phyloP scores from a whole-genome alignment of 2,797 vertebrate species.

The Poliocrania exsul region DNA sequence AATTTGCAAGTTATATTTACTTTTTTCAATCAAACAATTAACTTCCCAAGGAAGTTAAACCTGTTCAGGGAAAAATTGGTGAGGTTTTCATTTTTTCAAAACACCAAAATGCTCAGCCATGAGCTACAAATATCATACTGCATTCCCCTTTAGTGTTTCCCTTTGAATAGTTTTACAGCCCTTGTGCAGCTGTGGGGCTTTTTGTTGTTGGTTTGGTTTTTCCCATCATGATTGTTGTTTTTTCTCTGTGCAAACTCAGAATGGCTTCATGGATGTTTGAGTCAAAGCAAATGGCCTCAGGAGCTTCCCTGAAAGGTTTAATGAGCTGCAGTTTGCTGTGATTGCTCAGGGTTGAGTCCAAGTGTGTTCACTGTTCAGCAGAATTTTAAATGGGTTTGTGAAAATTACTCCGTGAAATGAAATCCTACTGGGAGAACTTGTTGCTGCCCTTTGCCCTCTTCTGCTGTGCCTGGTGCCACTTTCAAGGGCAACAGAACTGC shows the following conservation, averaged over 20 bases:
- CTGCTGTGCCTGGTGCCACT: background rate
- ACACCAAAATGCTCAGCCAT: background rate
- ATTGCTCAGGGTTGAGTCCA: background rate
- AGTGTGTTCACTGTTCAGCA: background rate
- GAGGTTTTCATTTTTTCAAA: background rate
- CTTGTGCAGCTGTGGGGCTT: background rate
- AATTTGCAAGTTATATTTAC: background rate
- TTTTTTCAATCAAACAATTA: background rate
- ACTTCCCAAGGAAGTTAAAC: background rate
- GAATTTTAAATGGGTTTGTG: background rate
- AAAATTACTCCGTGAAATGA: background rate
- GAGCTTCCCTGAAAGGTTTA: background rate
- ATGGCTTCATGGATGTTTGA: background rate
- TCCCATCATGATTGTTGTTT: background rate
- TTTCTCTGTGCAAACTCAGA: background rate
- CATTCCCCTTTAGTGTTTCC: background rate
- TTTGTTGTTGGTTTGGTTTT: background rate
- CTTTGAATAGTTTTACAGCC: background rate
- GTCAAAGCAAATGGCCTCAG: background rate
- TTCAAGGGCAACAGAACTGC: background rate
- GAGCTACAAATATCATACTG: background rate
- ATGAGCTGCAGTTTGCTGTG: background rate
- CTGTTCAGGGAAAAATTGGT: background rate
- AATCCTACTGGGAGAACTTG: background rate
- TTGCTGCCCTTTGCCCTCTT: background rate